Evolutionary conservation across 2,888 invertebrate species (phyloP).

Genomic region (Clitarchus hookeri): DNA sequence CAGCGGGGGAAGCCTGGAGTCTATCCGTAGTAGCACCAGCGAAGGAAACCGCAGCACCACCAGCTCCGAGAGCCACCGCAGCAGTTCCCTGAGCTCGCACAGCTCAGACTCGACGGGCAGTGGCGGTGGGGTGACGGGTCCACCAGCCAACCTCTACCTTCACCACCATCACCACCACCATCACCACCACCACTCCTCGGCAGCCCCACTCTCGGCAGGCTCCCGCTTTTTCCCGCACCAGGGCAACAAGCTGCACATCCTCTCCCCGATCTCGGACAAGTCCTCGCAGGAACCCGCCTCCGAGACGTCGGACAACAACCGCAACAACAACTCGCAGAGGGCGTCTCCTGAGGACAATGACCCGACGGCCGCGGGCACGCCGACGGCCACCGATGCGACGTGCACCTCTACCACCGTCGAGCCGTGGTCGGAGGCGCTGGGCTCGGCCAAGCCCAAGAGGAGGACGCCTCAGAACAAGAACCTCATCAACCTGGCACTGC

Average conservation of each 20-base stretch:
- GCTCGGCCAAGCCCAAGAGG: conserved; percentile 64
- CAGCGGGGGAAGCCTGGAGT: conserved; percentile 87
- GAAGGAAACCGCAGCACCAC: conserved; percentile 85
- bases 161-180: conserved; percentile 53
- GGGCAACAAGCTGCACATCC: conserved; percentile 77
- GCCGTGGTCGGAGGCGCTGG: conserved; percentile 56
- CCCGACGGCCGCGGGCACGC: conserved; percentile 32
- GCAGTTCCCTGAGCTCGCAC: conserved; percentile 82
- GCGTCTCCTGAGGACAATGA: conserved; percentile 70
- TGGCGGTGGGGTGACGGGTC: conserved; percentile 61
- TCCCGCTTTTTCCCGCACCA: conserved; percentile 62
- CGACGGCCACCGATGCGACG: conserved; percentile 34
- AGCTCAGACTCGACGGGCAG: conserved; percentile 77
- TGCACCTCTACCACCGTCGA: conserved; percentile 38
- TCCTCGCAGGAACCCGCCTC: conserved; percentile 86
- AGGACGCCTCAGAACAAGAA: conserved; percentile 78
- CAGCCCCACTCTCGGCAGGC: conserved; percentile 35
- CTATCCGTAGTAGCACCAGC: conserved; percentile 82
- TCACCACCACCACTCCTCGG: conserved; percentile 30
- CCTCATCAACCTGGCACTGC: conserved; percentile 68
- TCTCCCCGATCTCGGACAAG: conserved; percentile 89
- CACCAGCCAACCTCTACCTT: conserved; percentile 60
- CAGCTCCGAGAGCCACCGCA: conserved; percentile 82
- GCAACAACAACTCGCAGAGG: conserved; percentile 77
- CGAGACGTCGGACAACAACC: conserved; percentile 80